Base-by-base conservation (phyloP, 2,888 invertebrate genomes). In the Sphaerophoria rueppellii region DNA sequence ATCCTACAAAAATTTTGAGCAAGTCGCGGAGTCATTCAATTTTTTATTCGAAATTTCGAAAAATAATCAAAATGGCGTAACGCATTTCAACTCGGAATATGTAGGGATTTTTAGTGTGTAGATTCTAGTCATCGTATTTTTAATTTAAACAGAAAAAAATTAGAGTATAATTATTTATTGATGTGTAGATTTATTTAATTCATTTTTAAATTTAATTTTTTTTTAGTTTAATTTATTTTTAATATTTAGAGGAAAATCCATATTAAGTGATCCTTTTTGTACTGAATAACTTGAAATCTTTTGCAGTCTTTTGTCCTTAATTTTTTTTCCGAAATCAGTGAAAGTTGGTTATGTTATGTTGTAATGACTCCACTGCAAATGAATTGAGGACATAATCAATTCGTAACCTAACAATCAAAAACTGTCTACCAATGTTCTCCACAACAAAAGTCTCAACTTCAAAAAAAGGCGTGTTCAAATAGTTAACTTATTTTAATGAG, bases 101-200 rank as follows among this genome's bases (percentile, higher is more conserved):
- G 67, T 72, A 81, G 81, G 83, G 85, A 82, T 80, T 80, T 67
- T 86, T 88, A 87, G 87, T 79, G 88, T 85, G 87, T 87, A 88
- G 87, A 87, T 87, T 88, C 88, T 88, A 88, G 88, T 88, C 87
- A 82, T 82, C 86, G 83, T 87, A 86, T 82, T 71, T 46, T 77
- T 54, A 61, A 2, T 58, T 24, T 43, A 14, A 24, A 1, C 24
- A 24, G 24, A 24, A 24, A 24, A 24, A 24, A 24, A 24, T 24
- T 43, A 12, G 1, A 55, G 54, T 81, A 16, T 63, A 52, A 50
- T 71, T 63, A 73, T 77, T 70, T 58, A 46, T 32, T 43, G 54
- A 54, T 32, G 11, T 6, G 16, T 54, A 32, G n/a, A 14, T 54
- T 65, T 32, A 50, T 54, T 52, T 77, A 52, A 16, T 77, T 71